Percentiles rank a stretch among this genome's conserved stretches.
Conservation (phyloP, 2,797 vertebrate genomes). For the Hirundo rustica region DNA sequence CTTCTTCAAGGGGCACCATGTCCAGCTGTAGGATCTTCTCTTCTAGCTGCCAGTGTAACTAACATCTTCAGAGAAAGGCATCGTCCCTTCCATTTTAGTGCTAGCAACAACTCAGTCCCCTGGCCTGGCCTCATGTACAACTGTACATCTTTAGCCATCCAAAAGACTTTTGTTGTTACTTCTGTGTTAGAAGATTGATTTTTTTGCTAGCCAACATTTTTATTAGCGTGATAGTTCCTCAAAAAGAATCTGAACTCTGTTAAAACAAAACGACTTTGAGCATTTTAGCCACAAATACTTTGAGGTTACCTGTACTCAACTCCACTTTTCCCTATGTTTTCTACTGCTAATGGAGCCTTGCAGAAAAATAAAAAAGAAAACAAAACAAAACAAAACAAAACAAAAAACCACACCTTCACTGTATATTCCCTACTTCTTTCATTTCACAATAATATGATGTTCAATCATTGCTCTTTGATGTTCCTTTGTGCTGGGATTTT, state of each 20-base stretch:
- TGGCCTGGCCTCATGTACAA: neutral
- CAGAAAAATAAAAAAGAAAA: neutral
- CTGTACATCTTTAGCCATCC: neutral
- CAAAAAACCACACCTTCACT: neutral
- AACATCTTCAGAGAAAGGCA: neutral
- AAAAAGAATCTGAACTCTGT: neutral
- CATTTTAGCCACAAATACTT: neutral
- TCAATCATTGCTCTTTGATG: conserved; percentile 39
- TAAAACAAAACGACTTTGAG: neutral
- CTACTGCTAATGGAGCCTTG: neutral
- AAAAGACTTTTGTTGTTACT: neutral
- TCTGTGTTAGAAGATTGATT: neutral
- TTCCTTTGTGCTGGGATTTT: conserved; percentile 28
- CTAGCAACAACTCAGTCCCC: neutral
- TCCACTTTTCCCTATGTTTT: neutral
- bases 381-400: no score
- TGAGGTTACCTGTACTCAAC: neutral
- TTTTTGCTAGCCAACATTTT: neutral
- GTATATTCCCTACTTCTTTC: conserved; percentile 11
- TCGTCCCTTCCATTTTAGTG: neutral
- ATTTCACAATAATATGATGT: conserved; percentile 6
- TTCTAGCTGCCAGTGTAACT: neutral
- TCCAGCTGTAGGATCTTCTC: neutral
- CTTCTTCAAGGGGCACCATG: neutral
- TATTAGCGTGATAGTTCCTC: neutral